Base-by-base conservation (phyloP, 64 coral and sea anemone genomes). In the Acropora tenuis region DNA sequence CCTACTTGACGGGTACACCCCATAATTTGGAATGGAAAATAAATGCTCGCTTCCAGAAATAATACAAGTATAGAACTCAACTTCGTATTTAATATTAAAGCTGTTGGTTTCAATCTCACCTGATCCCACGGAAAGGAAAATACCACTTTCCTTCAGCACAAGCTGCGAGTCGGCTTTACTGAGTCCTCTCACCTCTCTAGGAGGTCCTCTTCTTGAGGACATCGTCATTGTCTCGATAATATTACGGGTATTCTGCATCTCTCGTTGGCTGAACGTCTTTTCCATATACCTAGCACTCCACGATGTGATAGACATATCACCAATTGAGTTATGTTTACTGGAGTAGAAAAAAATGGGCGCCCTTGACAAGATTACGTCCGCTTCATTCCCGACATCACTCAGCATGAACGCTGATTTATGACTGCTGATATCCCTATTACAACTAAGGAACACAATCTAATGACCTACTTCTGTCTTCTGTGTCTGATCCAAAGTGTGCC, bases 351-450 rank as follows among this genome's bases (percentile, higher is more conserved):
- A 55, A 92, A 65, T 55, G 57, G 90, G 78, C 10, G 82, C 65
- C 69, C 90, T 86, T 78, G 55, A 73, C 48, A 87, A 82, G 53
- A 86, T 92, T 18, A 92, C 48, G 86, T 92, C 82, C 50, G 78
- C 68, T 83, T 92, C 82, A 87, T 75, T 92, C 10, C 86, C 82
- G 41, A 72, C 77, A 68, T 77, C 88, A 75, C 74, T 71, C 18
- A 91, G 41, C 59, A 47, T 53, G 43, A 91, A 50, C 73, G 50
- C 48, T 42, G 20, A 73, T 77, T 91, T 75, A 72, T 91, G 69
- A n/a, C 41, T 0, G 13, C 15, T 18, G 53, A 91, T 91, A 69
- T 84, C 41, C 50, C 74, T 82, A 15, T 76, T 80, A 67, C 90
- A 91, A 45, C 48, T 74, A 30, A 91, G 66, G 40, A 91, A 50